These are phyloP conservation scores for Lophius americanus DNA, from an alignment of 2,797 vertebrate genomes.

Conservation along the genomic window DNA sequence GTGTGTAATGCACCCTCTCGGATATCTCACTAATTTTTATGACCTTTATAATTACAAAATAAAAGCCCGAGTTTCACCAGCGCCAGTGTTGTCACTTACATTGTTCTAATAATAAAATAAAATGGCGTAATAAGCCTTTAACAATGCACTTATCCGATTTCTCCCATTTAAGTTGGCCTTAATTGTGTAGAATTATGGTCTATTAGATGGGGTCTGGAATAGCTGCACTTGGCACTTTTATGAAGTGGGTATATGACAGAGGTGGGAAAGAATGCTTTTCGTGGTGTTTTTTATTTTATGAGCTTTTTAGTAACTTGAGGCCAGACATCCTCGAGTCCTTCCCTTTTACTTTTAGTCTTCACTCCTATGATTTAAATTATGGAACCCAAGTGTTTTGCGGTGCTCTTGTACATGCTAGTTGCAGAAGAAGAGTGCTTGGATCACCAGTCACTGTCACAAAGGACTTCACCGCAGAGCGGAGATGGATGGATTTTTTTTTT, in stretches of 20 bases:
- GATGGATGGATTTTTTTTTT: slow-evolving; percentile 13
- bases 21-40: slow-evolving; percentile 33
- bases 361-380: slow-evolving; percentile 72
- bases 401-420: slow-evolving; percentile 49
- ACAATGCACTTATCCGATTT: slow-evolving; percentile 52
- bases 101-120: slow-evolving; percentile 53
- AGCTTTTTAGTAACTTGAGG: slow-evolving; percentile 48
- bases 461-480: slow-evolving; percentile 47
- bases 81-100: slow-evolving; percentile 8
- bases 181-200: slow-evolving; percentile 61
- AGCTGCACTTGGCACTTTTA: slow-evolving; percentile 65
- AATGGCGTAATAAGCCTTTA: slow-evolving; percentile 50
- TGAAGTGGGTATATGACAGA: slow-evolving; percentile 43
- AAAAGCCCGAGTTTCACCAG: slow-evolving; percentile 34
- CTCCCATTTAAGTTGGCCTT: slow-evolving; percentile 37
- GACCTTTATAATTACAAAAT: slow-evolving; percentile 51
- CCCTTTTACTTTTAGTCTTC: slow-evolving; percentile 46
- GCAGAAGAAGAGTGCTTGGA: slow-evolving; percentile 53
- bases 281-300: slow-evolving; percentile 71
- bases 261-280: slow-evolving; percentile 44
- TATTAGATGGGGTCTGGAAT: slow-evolving; percentile 47
- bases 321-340: slow-evolving; percentile 32
- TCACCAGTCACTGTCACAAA: slow-evolving; percentile 55
- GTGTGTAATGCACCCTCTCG: slow-evolving; percentile 7
- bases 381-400: slow-evolving; percentile 59